phyloP scores from a whole-genome alignment of 1,140 invertebrate genomes.

The Onthophagus taurus region DNA sequence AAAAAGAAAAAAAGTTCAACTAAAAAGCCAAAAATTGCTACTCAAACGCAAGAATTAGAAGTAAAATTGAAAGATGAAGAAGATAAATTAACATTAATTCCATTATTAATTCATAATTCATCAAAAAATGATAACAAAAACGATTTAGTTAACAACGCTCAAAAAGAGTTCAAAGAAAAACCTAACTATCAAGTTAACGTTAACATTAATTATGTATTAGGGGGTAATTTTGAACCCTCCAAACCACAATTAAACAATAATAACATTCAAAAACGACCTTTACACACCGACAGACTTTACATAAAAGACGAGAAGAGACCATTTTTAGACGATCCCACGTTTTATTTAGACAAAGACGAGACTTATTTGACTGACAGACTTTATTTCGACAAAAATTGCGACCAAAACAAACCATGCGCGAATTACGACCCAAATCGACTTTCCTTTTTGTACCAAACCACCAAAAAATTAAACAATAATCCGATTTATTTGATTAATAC shows the following conservation, averaged over 20 bases:
- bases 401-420: neutral
- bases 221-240: conserved; percentile 6
- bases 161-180: neutral
- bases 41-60: neutral
- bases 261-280: conserved; percentile 1
- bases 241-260: conserved; percentile 1
- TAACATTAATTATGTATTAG: conserved; percentile 25
- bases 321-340: neutral
- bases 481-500: conserved; percentile 17
- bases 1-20: conserved; percentile 1
- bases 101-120: conserved; percentile 15
- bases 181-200: conserved; percentile 30
- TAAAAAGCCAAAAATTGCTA: neutral
- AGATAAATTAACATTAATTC: conserved; percentile 12
- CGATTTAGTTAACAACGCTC: neutral
- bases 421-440: conserved; percentile 5
- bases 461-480: neutral
- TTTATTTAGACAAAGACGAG: no score
- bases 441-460: conserved; percentile 5
- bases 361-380: conserved; percentile 1
- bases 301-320: conserved; percentile 5
- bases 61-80: neutral
- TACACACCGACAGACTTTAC: conserved; percentile 9
- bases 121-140: conserved; percentile 9
- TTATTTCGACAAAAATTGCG: neutral